Percentiles rank a stretch among this genome's conserved stretches.
Evolutionary conservation across 2,797 vertebrate species (phyloP).

Genomic region (Microctenopoma steveboyesi): DNA sequence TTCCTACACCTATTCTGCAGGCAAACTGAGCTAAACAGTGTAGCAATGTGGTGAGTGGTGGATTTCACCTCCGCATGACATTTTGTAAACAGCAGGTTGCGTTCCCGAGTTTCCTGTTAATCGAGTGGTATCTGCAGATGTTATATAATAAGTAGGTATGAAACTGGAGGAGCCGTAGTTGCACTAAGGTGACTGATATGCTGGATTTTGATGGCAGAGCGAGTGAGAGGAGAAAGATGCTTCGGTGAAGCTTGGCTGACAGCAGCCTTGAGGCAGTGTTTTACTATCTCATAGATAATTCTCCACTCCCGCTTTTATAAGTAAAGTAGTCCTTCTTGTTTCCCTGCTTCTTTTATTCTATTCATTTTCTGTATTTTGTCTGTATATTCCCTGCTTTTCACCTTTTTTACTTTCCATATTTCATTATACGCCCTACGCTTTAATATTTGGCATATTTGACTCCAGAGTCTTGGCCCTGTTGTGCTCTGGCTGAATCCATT

Average conservation of each 20-base stretch:
- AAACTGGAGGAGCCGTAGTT: conserved; percentile 57
- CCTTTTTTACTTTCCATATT: background rate
- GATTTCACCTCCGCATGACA: conserved; percentile 22
- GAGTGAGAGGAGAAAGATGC: conserved; percentile 56
- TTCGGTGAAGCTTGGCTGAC: conserved; percentile 64
- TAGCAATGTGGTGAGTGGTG: background rate
- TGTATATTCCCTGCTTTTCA: conserved; percentile 10
- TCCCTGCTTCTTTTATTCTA: background rate
- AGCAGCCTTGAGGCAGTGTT: conserved; percentile 71
- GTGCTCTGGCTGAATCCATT: conserved; percentile 48
- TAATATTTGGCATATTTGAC: conserved; percentile 25
- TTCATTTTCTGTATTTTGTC: background rate
- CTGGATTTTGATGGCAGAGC: conserved; percentile 56
- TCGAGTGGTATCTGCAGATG: conserved; percentile 59
- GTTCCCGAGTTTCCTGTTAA: conserved; percentile 64
- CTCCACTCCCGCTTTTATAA: conserved; percentile 33
- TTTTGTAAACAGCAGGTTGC: conserved; percentile 53
- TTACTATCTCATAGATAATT: conserved; percentile 53
- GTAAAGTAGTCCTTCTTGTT: conserved; percentile 40
- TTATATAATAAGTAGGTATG: conserved; percentile 43
- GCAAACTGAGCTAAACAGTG: conserved; percentile 5
- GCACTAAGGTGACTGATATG: conserved; percentile 66
- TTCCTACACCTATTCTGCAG: conserved; percentile 37
- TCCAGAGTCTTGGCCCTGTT: conserved; percentile 30
- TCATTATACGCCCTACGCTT: background rate